Conservation (phyloP, 2,113 vertebrate genomes). For the Periophthalmodon schlosseri region DNA sequence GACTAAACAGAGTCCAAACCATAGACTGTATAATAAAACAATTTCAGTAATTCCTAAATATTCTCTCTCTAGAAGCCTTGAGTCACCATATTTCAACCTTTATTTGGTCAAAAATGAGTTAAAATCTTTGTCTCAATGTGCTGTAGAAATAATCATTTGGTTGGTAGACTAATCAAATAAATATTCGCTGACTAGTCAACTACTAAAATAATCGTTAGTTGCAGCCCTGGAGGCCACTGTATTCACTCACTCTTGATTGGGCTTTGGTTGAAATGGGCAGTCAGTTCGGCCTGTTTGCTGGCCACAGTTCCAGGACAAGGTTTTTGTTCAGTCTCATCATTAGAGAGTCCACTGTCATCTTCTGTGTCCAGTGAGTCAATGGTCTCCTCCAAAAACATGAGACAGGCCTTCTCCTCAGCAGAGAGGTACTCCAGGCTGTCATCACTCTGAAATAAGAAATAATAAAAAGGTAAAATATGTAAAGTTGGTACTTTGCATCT, state of each 20-base stretch:
- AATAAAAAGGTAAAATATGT: neutral
- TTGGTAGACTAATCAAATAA: no score
- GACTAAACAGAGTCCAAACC: no score
- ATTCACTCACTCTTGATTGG: slow-evolving; percentile 54
- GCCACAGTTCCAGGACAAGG: slow-evolving; percentile 46
- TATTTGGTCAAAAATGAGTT: no score
- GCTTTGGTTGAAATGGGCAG: slow-evolving; percentile 57
- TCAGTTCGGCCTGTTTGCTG: slow-evolving; percentile 58
- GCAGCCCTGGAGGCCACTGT: neutral
- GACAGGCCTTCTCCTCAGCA: slow-evolving; percentile 89
- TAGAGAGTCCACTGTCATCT: slow-evolving; percentile 83
- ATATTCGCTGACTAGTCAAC: no score
- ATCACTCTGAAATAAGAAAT: slow-evolving; percentile 78
- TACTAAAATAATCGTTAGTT: no score
- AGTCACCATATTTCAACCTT: no score
- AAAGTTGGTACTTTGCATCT: neutral
- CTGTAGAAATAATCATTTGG: no score
- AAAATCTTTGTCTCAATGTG: no score
- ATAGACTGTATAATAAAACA: no score
- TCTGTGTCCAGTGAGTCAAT: slow-evolving; percentile 89
- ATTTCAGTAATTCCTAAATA: no score
- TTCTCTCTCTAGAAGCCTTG: no score
- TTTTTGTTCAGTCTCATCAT: slow-evolving; percentile 70
- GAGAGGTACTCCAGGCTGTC: slow-evolving; percentile 87
- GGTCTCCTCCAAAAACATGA: slow-evolving; percentile 93